Base-by-base conservation (phyloP, 1,140 invertebrate genomes). In the Panulirus ornatus region DNA sequence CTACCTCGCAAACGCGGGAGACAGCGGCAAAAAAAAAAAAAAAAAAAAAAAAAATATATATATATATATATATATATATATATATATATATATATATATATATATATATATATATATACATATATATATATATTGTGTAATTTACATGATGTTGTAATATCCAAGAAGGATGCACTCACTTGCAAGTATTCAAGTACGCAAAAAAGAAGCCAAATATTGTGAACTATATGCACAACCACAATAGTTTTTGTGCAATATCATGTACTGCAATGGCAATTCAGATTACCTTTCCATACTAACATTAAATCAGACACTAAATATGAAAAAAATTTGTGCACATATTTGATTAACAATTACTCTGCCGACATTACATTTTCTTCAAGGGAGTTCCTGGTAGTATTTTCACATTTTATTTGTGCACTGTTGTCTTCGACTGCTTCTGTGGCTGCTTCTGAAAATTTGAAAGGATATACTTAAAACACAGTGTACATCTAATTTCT, bases 401-500 rank as follows among this genome's bases (percentile, higher is more conserved):
- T 30, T 36, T 73, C 5, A 47, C 5, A 14, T 6, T 47, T 5
- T 6, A 47, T 11, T 11, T 66, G 58, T 30, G 3, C 42, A 30
- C 3, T 70, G 38, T 38, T 84, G 63, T 36, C 36, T 27, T 84
- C 81, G 42, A 70, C 38, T 44, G 58, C 81, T 42, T 84, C 81
- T 11, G 70, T 40, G 34, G 81, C 81, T 9, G 81, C 27, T 42
- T 84, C 58, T 63, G 81, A 9, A 51, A 47, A 14, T 51, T 0
- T 14, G 22, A 79, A 22, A 22, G 27, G n/a, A n/a, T n/a, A n/a
- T n/a, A n/a, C n/a, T n/a, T n/a, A n/a, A n/a, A n/a, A n/a, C n/a
- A n/a, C 9, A 2, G 19, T 27, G 71, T 27, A 73, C 14, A 73
- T 34, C 5, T 2, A 34, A 27, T 27, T 34, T 38, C 9, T 38